These are phyloP conservation scores for Nasalis larvatus DNA, from an alignment of 2,113 vertebrate species.

Conservation along the genomic window DNA sequence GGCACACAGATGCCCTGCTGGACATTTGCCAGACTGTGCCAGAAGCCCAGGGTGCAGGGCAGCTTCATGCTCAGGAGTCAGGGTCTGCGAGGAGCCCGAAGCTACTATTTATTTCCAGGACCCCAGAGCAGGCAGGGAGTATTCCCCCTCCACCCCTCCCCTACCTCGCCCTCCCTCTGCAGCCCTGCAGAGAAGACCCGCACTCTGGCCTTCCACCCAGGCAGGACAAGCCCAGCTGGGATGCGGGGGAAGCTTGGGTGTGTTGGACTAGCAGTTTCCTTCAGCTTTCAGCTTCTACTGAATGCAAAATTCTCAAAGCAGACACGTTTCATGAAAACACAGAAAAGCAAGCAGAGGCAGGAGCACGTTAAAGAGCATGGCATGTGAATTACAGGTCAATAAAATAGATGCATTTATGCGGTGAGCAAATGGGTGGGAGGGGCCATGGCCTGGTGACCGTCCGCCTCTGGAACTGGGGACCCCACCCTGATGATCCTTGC, in stretches of 20 bases:
- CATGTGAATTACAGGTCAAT: no score
- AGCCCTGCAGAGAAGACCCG: background rate
- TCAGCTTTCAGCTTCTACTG: conserved; percentile 65
- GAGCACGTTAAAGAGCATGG: background rate
- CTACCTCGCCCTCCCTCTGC: background rate
- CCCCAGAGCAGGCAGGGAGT: background rate
- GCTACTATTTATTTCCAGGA: background rate
- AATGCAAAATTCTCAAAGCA: conserved; percentile 54
- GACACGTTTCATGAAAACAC: conserved; percentile 62
- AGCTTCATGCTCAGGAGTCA: background rate
- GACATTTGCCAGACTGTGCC: background rate
- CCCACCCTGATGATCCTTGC: no score
- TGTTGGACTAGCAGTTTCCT: conserved; percentile 61
- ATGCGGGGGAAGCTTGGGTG: conserved; percentile 1
- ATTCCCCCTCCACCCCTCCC: background rate
- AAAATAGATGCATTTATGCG: no score
- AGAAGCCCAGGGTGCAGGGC: fast-evolving
- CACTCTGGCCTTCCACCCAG: background rate
- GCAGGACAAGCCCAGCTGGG: background rate
- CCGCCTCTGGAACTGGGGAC: no score
- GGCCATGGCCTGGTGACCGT: no score
- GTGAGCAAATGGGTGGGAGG: no score
- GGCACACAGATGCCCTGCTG: background rate
- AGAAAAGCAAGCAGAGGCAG: conserved; percentile 20
- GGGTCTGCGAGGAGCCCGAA: background rate